Base-by-base conservation (phyloP, 2,888 invertebrate species). In the Clusia tigrina region DNA sequence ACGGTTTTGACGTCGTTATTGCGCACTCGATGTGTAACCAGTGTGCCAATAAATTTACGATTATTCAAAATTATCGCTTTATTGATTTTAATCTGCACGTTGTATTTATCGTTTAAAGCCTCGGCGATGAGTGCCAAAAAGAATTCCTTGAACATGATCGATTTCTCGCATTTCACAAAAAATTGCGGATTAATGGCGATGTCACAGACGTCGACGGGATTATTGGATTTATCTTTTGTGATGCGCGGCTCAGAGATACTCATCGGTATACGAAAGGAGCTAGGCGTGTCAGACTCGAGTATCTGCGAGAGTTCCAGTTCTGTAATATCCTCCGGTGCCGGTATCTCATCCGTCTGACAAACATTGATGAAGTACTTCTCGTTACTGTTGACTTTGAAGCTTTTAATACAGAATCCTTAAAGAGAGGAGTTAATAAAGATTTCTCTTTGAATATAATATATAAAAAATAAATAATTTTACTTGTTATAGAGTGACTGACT, bases 281-380 rank as follows among this genome's bases (percentile, higher is more conserved):
- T 87, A 0, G 91, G 89, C 56, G 91, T 90, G 60, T 89, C 87
- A 0, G 91, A 90, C 66, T 80, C 76, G 23, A 94, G 81, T 60
- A 93, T 88, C 63, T 87, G 86, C 69, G 89, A 85, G 1, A 94
- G 85, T 73, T 93, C 91, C 60, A 89, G 88, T 78, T 90, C 89
- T 1, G 87, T 86, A 46, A 93, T 88, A 72, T 93, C 90, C 72
- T 88, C 86, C 1, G 91, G 93, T 62, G 88, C 83, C 10, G 92
- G 92, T 70, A 93, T 89, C 51, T 90, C 90, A 68, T 89, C 89
- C 1, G 93, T 91, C 65, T 90, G 88, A 78, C 96, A 96, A 61
- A 96, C 86, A 78, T 96, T 96, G 23, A 96, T 87, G 81, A 96
- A 96, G 25, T 92, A 85, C 83, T 95, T 95, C 64, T 89, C 89